Conservation (phyloP, 2,797 vertebrate genomes). For the Gadopsis marmoratus region DNA sequence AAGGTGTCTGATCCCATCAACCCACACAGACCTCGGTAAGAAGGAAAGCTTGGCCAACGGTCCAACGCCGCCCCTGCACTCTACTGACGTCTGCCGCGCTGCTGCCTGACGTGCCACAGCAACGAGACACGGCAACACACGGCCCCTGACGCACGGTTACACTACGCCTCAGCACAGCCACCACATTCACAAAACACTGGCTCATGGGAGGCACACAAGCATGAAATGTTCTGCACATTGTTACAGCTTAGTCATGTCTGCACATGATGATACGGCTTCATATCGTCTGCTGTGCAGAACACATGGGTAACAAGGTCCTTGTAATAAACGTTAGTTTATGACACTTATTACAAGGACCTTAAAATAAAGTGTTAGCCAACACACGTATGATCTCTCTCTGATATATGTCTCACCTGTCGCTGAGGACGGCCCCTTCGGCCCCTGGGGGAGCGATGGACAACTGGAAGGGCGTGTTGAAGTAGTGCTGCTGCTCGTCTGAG, state of each 20-base stretch:
- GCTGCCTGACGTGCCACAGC: constrained; percentile 50
- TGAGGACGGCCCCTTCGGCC: constrained; percentile 94
- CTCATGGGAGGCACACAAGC: constrained; percentile 7
- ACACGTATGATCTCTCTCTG: background rate
- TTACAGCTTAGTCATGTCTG: constrained; percentile 14
- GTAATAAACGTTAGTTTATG: no score
- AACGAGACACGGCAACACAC: constrained; percentile 62
- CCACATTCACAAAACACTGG: constrained; percentile 17
- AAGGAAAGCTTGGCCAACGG: constrained; percentile 58
- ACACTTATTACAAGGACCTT: no score
- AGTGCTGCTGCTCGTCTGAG: constrained; percentile 98
- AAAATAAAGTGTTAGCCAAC: background rate
- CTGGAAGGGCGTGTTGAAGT: constrained; percentile 99
- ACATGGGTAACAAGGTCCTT: no score
- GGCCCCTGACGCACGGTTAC: constrained; percentile 41
- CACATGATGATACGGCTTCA: background rate
- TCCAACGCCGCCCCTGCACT: constrained; percentile 46
- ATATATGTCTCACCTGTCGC: constrained; percentile 93
- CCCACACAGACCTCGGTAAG: constrained; percentile 74
- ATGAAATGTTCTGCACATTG: constrained; percentile 12
- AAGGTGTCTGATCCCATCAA: constrained; percentile 40
- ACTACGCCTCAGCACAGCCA: constrained; percentile 12
- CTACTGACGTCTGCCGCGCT: constrained; percentile 42
- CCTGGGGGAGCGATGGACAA: constrained; percentile 96
- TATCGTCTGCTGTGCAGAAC: constrained; percentile 4